Conservation (phyloP, 2,888 invertebrate genomes). For the Ophion slaviceki region DNA sequence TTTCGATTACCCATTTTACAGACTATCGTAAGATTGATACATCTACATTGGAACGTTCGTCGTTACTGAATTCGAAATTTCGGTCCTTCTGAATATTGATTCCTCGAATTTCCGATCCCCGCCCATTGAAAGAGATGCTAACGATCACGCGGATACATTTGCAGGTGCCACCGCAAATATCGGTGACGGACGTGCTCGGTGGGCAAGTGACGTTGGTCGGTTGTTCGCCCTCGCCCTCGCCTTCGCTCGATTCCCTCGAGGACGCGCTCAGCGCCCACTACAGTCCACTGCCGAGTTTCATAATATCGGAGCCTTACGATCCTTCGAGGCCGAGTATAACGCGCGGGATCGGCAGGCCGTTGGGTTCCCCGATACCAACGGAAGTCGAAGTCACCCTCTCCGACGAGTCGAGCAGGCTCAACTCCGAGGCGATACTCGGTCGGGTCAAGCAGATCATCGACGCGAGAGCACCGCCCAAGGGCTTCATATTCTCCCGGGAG, state of each 20-base stretch:
- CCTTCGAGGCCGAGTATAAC: slow-evolving; percentile 92
- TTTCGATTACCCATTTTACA: too few species aligned
- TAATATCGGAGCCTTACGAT: slow-evolving; percentile 90
- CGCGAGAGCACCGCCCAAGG: slow-evolving; percentile 90
- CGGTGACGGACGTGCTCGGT: slow-evolving; percentile 95
- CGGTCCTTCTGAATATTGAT: too few species aligned
- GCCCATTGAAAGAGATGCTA: neutral
- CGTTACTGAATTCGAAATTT: too few species aligned
- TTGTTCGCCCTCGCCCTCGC: slow-evolving; percentile 88
- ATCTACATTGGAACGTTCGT: too few species aligned
- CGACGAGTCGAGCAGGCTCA: slow-evolving; percentile 91
- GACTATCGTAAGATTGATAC: too few species aligned
- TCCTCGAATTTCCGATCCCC: too few species aligned
- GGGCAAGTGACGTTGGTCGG: slow-evolving; percentile 92
- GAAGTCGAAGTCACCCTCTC: slow-evolving; percentile 90
- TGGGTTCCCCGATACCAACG: slow-evolving; percentile 78
- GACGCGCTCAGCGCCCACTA: slow-evolving; percentile 78
- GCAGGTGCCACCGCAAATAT: slow-evolving; percentile 91
- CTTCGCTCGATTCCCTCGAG: slow-evolving; percentile 81
- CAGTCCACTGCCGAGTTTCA: slow-evolving; percentile 84
- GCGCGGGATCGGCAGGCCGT: slow-evolving; percentile 88
- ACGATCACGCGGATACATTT: slow-evolving; percentile 11
- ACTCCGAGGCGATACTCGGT: slow-evolving; percentile 91
- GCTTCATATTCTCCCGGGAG: slow-evolving; percentile 85
- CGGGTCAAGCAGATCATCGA: slow-evolving; percentile 92